Evolutionary conservation across 2,113 vertebrate genomes (phyloP), one percentile per base, ranked within the genome.

Genomic region (Polypterus bichir): DNA sequence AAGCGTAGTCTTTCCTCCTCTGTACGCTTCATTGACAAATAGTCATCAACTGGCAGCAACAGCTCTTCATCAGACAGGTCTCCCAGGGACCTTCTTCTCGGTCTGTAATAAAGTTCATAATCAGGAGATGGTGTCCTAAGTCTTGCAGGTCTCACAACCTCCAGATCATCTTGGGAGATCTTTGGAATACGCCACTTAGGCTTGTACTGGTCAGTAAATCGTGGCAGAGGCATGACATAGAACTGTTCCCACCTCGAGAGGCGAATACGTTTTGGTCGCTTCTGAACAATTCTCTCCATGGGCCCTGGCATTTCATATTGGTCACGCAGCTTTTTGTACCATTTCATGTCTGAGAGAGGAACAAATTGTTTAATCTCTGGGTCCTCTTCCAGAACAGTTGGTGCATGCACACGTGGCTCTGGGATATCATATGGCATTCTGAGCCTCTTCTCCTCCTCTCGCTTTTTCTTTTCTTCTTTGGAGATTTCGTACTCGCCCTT

Each of bases 161-260:
- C 96, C 49, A 99, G 81, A 68, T 99, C 96, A 0, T 99, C 96
- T 74, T 95, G 92, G 66, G 91, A 89, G 68, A 92, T 64, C 61
- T 87, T 83, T 54, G 91, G 86, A 73, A 96, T 87, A 11, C 83
- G 88, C 93, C 93, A 99, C 67, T 76, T 94, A 5, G 88, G 92
- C 69, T 91, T 93, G 68, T 99, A 99, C 59, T 97, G 92, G 69
- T 97, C 93, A 59, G 94, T 87, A 73, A 99, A 90, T 59, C 96
- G 91, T 65, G 96, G 96, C 44, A 98, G 75, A 3, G 95, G 95
- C 71, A 94, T 91, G 67, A 96, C 93, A 0, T 99, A 99, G 80
- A 97, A 97, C 74, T 97, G 93, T 52, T 99, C 95, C 94, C 95
- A 99, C 63, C 94, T 89, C 7, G 95, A 98, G 62, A 99, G 91